Conservation (phyloP, 2,797 vertebrate species). For the Cephalopachus bancanus region DNA sequence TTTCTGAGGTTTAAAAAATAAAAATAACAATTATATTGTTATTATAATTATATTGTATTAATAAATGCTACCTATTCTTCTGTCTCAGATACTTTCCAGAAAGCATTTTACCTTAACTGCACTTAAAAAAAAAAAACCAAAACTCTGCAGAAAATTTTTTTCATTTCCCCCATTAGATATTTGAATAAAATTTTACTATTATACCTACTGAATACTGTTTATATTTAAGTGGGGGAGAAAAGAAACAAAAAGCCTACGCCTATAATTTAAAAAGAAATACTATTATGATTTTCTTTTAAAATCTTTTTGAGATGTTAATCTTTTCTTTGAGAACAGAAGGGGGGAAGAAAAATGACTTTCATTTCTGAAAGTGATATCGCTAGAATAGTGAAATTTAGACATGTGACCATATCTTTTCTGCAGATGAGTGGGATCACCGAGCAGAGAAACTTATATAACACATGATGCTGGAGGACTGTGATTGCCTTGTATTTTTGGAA, state of each 20-base stretch:
- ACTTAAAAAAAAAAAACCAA: neutral
- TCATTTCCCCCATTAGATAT: neutral
- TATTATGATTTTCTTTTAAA: neutral
- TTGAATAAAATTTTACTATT: neutral
- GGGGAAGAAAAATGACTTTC: too few species aligned
- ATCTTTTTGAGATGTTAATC: neutral
- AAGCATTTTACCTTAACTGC: neutral
- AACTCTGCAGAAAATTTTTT: neutral
- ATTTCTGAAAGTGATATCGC: too few species aligned
- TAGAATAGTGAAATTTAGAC: too few species aligned
- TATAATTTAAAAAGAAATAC: neutral
- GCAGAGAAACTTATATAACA: too few species aligned
- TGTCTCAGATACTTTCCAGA: neutral
- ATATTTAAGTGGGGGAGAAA: neutral
- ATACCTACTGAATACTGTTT: neutral
- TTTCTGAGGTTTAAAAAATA: neutral
- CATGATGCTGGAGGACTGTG: too few species aligned
- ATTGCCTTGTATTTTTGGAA: too few species aligned
- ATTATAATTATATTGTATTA: neutral
- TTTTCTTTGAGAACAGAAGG: too few species aligned
- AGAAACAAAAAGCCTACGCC: neutral
- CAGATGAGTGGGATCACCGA: too few species aligned
- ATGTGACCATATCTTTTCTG: too few species aligned
- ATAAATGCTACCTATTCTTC: neutral
- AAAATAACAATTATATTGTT: neutral